phyloP scores from a whole-genome alignment of 2,888 invertebrate genomes.

The Catocala sponsa region DNA sequence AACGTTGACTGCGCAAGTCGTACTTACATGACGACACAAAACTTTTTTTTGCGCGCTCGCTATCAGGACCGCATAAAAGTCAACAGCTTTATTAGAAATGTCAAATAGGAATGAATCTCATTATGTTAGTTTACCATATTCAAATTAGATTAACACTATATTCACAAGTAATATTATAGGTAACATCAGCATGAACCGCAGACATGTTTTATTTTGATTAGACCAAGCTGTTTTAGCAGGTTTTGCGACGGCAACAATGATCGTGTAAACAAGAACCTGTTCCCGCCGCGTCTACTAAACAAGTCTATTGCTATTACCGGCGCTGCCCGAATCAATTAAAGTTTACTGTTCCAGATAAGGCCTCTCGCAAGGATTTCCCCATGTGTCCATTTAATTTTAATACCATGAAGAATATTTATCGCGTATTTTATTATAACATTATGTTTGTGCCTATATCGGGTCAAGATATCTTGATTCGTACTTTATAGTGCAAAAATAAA shows the following conservation, averaged over 20 bases:
- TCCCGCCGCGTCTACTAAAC: constrained; percentile 12
- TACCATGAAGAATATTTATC: too few species aligned
- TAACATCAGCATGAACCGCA: too few species aligned
- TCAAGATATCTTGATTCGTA: too few species aligned
- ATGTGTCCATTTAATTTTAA: neutral
- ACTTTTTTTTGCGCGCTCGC: neutral
- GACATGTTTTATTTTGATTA: constrained; percentile 8
- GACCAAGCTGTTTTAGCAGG: constrained; percentile 3
- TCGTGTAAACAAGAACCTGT: constrained; percentile 35
- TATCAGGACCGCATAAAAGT: neutral
- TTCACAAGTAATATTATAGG: neutral
- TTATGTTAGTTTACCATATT: constrained; percentile 17
- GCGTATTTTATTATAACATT: too few species aligned
- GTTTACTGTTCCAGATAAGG: constrained; percentile 16
- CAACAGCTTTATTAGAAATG: constrained; percentile 18
- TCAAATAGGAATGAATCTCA: constrained; percentile 24
- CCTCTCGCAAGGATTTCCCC: constrained; percentile 13
- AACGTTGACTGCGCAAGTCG: neutral
- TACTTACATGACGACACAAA: neutral
- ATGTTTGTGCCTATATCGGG: too few species aligned
- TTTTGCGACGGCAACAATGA: constrained; percentile 24
- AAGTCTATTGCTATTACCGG: constrained; percentile 12
- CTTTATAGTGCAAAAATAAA: too few species aligned
- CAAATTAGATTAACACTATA: constrained; percentile 12
- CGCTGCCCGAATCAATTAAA: constrained; percentile 17